Conservation (phyloP, 1,140 invertebrate species). For the Oedothorax gibbosus region DNA sequence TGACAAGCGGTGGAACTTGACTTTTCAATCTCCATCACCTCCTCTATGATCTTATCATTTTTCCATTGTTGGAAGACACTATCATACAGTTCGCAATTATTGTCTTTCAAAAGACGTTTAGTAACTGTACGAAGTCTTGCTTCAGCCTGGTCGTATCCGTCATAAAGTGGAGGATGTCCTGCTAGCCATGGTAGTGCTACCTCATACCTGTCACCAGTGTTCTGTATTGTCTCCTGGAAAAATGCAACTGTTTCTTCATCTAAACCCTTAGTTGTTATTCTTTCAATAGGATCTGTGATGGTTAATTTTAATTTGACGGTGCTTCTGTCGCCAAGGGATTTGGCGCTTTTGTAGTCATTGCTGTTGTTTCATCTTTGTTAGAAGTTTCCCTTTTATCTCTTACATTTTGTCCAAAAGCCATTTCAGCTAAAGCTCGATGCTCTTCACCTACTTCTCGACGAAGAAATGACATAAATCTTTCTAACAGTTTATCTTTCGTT, state of each 20-base stretch:
- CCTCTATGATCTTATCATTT: conserved; percentile 7
- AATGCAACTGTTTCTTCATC: background rate
- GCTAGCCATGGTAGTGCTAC: too few species aligned
- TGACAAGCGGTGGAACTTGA: background rate
- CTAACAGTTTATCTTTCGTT: background rate
- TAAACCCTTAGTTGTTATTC: background rate
- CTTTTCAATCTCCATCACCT: too few species aligned
- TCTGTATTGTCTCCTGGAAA: background rate
- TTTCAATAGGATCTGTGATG: background rate
- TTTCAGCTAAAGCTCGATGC: conserved; percentile 10
- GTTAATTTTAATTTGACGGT: background rate
- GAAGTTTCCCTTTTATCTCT: too few species aligned
- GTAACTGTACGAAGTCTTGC: background rate
- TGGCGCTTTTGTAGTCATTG: too few species aligned
- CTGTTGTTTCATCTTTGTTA: too few species aligned
- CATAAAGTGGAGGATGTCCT: too few species aligned
- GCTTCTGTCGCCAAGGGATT: too few species aligned
- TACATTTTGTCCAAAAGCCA: too few species aligned
- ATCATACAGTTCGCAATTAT: conserved; percentile 6
- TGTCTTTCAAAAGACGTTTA: conserved; percentile 19
- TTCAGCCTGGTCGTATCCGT: conserved; percentile 1
- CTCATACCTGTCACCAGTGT: background rate
- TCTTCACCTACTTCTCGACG: conserved; percentile 12
- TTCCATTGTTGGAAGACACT: conserved; percentile 15
- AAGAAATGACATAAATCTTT: conserved; percentile 14